phyloP scores from a whole-genome alignment of 2,113 vertebrate genomes.

The Columbina picui region DNA sequence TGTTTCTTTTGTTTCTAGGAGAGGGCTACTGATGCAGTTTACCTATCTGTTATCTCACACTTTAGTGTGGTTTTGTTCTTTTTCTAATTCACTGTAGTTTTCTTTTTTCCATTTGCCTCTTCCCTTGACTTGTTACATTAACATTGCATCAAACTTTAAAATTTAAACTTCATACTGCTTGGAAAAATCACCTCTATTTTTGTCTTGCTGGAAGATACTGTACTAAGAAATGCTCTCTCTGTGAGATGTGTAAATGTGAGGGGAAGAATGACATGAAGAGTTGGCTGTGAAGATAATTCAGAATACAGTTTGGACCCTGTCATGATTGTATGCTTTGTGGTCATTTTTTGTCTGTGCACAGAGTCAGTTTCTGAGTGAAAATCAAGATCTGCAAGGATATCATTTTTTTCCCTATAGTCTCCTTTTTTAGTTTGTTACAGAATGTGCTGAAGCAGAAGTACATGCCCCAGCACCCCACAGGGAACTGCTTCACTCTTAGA shows the following conservation, averaged over 20 bases:
- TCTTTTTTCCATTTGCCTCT: not conserved
- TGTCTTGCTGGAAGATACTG: not conserved
- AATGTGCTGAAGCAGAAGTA: not conserved
- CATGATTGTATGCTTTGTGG: not conserved
- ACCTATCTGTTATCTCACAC: not conserved
- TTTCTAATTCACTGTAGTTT: not conserved
- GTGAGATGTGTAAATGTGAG: rapidly evolving
- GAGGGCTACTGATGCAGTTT: not conserved
- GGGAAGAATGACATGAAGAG: too few relatives aligned
- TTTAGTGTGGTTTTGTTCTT: rapidly evolving
- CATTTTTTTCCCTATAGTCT: not conserved
- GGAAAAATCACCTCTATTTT: not conserved
- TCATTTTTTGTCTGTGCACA: not conserved
- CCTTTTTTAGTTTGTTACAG: not conserved
- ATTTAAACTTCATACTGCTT: not conserved
- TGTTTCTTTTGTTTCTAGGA: not conserved
- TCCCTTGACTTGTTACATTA: not conserved
- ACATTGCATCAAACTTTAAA: not conserved
- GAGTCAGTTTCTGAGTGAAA: not conserved
- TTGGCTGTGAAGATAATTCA: not conserved
- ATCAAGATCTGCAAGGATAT: not conserved
- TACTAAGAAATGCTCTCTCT: not conserved
- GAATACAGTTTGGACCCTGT: not conserved
- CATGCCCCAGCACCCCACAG: not conserved
- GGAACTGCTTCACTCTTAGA: not conserved